Evolutionary conservation across 2,113 vertebrate species (phyloP).

Genomic region (Osmerus mordax): DNA sequence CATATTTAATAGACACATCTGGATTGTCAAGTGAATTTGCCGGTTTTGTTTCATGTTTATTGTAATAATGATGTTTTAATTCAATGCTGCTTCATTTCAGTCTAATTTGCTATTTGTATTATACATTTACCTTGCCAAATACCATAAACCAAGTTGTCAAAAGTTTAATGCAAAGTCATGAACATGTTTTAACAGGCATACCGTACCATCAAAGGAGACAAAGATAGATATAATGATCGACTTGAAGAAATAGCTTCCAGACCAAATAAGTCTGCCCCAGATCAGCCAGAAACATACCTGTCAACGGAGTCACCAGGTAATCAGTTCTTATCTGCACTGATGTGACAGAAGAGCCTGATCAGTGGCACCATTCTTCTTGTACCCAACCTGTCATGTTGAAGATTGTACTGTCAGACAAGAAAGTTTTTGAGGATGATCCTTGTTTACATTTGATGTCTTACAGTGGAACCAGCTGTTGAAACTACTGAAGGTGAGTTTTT

Average conservation of each 20-base stretch:
- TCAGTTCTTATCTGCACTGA: neutral
- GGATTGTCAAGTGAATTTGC: too few relatives aligned
- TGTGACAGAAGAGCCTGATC: neutral
- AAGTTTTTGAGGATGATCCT: neutral
- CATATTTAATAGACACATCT: too few relatives aligned
- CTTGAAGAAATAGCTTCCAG: constrained; percentile 57
- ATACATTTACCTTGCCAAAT: too few relatives aligned
- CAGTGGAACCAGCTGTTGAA: constrained; percentile 5
- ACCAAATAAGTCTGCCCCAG: neutral
- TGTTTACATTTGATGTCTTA: neutral
- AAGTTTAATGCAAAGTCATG: too few relatives aligned
- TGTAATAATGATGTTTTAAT: too few relatives aligned
- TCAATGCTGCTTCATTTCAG: too few relatives aligned
- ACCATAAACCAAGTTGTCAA: too few relatives aligned
- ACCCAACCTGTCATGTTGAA: neutral
- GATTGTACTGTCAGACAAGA: neutral
- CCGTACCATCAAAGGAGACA: constrained; percentile 53
- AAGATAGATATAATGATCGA: constrained; percentile 57
- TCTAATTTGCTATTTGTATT: too few relatives aligned
- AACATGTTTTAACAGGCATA: constrained; percentile 51
- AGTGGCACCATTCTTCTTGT: neutral
- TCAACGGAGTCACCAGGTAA: constrained; percentile 49
- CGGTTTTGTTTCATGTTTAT: too few relatives aligned
- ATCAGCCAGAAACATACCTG: neutral
- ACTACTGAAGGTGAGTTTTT: constrained; percentile 26